A percentile compares a stretch with the other conserved stretches of the same genome.
Evolutionary conservation across 2,888 invertebrate genomes (phyloP).

Genomic region (Physocephala rufipes): DNA sequence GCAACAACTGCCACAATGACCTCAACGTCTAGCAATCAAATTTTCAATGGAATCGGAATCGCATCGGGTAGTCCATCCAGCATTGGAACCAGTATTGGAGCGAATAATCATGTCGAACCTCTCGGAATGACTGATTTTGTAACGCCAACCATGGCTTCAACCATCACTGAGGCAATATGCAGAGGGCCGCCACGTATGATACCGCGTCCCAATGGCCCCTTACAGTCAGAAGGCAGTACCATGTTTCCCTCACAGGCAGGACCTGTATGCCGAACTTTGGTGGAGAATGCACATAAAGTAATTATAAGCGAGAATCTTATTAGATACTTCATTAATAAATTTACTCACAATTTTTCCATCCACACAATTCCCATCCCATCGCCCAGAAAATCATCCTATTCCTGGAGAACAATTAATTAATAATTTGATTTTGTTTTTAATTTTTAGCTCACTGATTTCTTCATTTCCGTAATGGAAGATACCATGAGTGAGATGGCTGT

Average conservation of each 20-base stretch:
- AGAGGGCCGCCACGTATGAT: constrained; percentile 66
- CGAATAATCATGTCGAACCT: constrained; percentile 44
- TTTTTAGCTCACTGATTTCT: constrained; percentile 73
- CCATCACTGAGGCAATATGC: constrained; percentile 58
- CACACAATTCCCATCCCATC: neutral
- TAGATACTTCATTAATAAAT: neutral
- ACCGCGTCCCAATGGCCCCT: constrained; percentile 66
- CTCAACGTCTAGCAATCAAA: constrained; percentile 6
- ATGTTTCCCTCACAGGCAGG: constrained; percentile 69
- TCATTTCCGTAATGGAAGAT: constrained; percentile 76
- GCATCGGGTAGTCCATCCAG: neutral
- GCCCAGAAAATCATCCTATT: too few relatives aligned
- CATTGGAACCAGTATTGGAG: neutral
- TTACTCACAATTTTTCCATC: neutral
- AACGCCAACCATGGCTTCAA: constrained; percentile 55
- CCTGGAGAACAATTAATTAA: too few relatives aligned
- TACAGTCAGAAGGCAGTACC: constrained; percentile 64
- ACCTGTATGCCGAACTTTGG: constrained; percentile 69
- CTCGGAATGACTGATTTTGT: constrained; percentile 66
- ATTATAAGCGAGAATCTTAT: constrained; percentile 16
- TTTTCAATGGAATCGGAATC: neutral
- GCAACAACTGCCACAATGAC: constrained; percentile 29
- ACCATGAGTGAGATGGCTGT: constrained; percentile 72
- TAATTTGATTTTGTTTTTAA: too few relatives aligned
- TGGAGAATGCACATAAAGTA: constrained; percentile 72